phyloP scores from a whole-genome alignment of 2,888 invertebrate species.

The Craniophora ligustri region DNA sequence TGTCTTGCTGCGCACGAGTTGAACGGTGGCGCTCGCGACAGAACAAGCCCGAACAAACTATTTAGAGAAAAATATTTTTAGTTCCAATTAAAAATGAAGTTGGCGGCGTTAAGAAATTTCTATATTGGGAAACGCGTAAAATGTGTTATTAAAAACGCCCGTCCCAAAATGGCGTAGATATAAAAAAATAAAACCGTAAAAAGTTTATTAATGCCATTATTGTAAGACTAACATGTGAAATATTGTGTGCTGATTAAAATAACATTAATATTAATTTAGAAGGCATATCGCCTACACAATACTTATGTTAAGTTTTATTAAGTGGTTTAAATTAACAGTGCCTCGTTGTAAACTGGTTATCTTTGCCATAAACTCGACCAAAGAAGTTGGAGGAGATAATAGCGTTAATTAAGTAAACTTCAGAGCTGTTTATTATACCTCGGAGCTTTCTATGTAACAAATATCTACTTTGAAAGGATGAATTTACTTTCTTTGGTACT shows the following conservation, averaged over 20 bases:
- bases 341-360: constrained; percentile 39
- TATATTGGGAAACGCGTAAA: constrained; percentile 32
- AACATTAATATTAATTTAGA: constrained; percentile 35
- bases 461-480: constrained; percentile 24
- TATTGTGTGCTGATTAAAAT: constrained; percentile 36
- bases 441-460: constrained; percentile 60
- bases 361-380: constrained; percentile 41
- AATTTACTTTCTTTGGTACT: constrained; percentile 17
- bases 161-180: constrained; percentile 19
- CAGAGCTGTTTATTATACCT: constrained; percentile 65
- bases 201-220: constrained; percentile 16
- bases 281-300: constrained; percentile 34
- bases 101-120: constrained; percentile 37
- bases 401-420: constrained; percentile 79
- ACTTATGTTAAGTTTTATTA: constrained; percentile 23
- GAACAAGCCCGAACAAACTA: constrained; percentile 42
- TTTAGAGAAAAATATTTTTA: constrained; percentile 49
- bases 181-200: constrained; percentile 25
- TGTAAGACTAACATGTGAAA: constrained; percentile 17
- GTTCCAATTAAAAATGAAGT: constrained; percentile 52
- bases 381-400: constrained; percentile 69
- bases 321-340: constrained; percentile 26
- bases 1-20: constrained; percentile 54
- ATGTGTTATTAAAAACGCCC: constrained; percentile 20
- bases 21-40: constrained; percentile 54